A percentile compares a stretch with the other conserved stretches of the same genome.
These are phyloP conservation scores for Ochropleura plecta DNA, from an alignment of 2,888 invertebrate species.

Conservation along the genomic window DNA sequence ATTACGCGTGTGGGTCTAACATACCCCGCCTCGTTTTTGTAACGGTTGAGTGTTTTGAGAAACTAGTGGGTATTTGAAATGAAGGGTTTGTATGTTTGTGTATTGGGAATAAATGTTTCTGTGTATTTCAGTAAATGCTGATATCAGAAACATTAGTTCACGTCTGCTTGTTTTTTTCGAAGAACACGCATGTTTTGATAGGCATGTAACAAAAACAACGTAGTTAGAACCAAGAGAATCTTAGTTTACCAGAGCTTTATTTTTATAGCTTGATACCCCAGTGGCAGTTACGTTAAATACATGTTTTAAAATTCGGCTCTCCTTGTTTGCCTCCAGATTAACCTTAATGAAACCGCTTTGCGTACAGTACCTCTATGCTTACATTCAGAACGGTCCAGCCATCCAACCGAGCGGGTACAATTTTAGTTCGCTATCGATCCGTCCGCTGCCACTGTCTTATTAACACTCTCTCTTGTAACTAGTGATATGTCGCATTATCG, in stretches of 20 bases:
- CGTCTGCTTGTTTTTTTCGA: background rate
- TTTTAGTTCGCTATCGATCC: constrained; percentile 72
- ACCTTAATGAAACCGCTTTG: background rate
- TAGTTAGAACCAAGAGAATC: background rate
- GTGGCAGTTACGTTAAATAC: background rate
- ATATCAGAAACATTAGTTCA: background rate
- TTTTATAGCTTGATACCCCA: background rate
- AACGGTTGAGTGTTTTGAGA: constrained; percentile 55
- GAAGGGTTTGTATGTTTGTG: constrained; percentile 7
- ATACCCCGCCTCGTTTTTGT: constrained; percentile 66
- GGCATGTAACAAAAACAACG: background rate
- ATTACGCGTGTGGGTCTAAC: constrained; percentile 73
- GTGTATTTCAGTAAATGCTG: background rate
- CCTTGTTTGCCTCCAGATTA: background rate
- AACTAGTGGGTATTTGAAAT: constrained; percentile 52
- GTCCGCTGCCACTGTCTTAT: constrained; percentile 54
- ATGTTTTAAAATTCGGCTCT: background rate
- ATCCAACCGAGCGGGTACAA: constrained; percentile 50
- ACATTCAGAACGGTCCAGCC: background rate
- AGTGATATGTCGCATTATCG: background rate
- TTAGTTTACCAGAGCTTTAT: background rate
- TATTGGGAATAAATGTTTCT: constrained; percentile 10
- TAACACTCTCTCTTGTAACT: constrained; percentile 2
- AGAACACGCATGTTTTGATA: background rate
- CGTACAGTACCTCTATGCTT: background rate